Evolutionary conservation across 2,888 invertebrate species (phyloP).

Genomic region (Girardia tigrina): DNA sequence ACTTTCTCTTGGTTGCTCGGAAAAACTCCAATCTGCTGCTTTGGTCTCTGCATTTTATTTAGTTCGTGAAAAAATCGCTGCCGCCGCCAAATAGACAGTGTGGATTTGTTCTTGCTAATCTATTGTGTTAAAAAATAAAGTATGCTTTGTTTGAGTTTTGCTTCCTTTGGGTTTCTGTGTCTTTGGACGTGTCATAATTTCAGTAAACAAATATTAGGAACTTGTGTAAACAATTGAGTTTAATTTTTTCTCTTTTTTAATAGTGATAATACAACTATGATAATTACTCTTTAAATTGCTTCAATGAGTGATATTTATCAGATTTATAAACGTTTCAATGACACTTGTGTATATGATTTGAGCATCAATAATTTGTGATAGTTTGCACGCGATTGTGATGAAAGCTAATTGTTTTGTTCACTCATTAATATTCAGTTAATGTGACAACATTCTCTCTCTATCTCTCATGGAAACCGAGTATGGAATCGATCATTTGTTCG

Average conservation of each 20-base stretch:
- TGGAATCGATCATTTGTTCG: not conserved
- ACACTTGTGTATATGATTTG: no score
- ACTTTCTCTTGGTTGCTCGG: conserved; percentile 69
- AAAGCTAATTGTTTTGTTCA: not conserved
- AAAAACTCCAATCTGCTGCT: conserved; percentile 74
- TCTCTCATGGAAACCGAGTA: not conserved
- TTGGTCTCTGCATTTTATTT: conserved; percentile 73
- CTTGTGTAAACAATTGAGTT: not conserved
- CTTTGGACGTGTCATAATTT: not conserved
- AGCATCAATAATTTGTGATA: not conserved
- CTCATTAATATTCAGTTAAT: not conserved
- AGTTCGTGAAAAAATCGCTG: conserved; percentile 54
- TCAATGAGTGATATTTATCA: no score
- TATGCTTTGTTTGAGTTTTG: not conserved
- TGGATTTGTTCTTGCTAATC: not conserved
- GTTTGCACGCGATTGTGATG: not conserved
- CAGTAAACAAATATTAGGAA: not conserved
- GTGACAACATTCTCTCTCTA: no score
- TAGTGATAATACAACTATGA: no score
- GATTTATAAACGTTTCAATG: no score
- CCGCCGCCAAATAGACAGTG: not conserved
- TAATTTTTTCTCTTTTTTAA: no score
- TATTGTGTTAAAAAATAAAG: not conserved
- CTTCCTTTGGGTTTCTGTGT: not conserved
- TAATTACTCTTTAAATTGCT: no score